Evolutionary conservation across 2,888 invertebrate species (phyloP), one percentile per base, ranked within the genome.

Genomic region (Adineta ricciae): DNA sequence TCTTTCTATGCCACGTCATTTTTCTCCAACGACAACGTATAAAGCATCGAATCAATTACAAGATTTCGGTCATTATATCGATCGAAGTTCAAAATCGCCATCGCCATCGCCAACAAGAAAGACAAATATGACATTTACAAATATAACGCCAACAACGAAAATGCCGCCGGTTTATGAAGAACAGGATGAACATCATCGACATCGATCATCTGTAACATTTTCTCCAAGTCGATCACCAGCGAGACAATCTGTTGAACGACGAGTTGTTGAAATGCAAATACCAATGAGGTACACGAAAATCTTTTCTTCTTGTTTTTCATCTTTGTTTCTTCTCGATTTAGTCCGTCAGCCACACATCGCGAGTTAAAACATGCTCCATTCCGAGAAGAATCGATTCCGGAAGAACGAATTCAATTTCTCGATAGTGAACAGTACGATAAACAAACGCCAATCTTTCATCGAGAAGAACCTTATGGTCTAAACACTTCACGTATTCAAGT

Each of bases 281-380:
- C 73, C 73, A 24, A 78, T 38, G 2, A 36, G 73, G 73, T 78
- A 78, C 38, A 11, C 11, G 7, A 7, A 21, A 16, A 24, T 1
- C 5, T n/a, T 32, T 64, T 19, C 21, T 21, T 38, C 11, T 73
- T 5, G 1, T 32, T 36, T 5, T 32, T 72, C 19, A 11, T 21
- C 21, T 14, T 21, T 7, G 36, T 72, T 2, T 19, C 32, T 56
- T 7, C 2, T 56, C 8, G 32, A 36, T 78, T 41, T 78, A 78
- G 73, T 24, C 73, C 36, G 8, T 8, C 73, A 1, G 0, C 14
- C 38, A 11, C 38, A 78, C 73, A 27, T 41, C 73, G 38, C n/a
- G 73, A 78, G 24, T 78, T 78, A 41, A 78, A 78, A 78, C 73
- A 78, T 78, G 73, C 73, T 24, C 73, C 73, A 78, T 78, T 21